These are phyloP conservation scores for Aurelia aurita complex sp. Pacific DNA, from an alignment of 30 jellyfish, hydroid and myxozoan species.

Conservation along the genomic window DNA sequence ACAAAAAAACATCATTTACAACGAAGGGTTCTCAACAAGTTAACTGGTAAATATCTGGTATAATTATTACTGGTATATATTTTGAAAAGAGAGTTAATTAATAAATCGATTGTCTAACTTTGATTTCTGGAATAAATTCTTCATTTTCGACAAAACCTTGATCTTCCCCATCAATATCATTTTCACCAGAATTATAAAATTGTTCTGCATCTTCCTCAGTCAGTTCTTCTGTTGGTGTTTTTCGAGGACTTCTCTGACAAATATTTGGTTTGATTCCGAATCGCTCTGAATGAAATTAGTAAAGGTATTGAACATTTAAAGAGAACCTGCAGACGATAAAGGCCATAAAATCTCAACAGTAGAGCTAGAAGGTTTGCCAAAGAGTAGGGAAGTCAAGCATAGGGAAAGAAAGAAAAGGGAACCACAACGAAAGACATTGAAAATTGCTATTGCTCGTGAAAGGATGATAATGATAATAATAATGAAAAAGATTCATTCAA, in stretches of 20 bases:
- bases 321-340: too few species aligned
- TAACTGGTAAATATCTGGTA: neutral
- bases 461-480: too few species aligned
- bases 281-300: constrained; percentile 53
- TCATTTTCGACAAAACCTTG: neutral
- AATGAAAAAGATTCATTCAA: too few species aligned
- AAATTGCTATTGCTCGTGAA: too few species aligned
- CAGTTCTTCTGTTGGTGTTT: constrained; percentile 51
- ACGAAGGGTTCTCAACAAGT: too few species aligned
- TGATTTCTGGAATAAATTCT: constrained; percentile 42
- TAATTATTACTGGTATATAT: neutral
- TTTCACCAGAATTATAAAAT: neutral
- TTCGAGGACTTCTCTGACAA: constrained; percentile 82
- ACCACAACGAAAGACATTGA: too few species aligned
- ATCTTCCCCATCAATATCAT: neutral
- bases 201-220: constrained; percentile 49
- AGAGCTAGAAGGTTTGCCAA: too few species aligned
- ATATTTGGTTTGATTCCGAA: constrained; percentile 88
- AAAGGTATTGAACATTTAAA: too few species aligned
- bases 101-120: constrained; percentile 51
- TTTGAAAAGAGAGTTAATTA: neutral
- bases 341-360: too few species aligned
- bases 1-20: too few species aligned
- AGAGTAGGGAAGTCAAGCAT: too few species aligned
- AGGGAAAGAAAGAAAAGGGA: too few species aligned